Percentiles rank a stretch among this genome's conserved stretches.
Evolutionary conservation across 1,140 invertebrate species (phyloP).

Genomic region (Pseudomyrmex cubaensis): DNA sequence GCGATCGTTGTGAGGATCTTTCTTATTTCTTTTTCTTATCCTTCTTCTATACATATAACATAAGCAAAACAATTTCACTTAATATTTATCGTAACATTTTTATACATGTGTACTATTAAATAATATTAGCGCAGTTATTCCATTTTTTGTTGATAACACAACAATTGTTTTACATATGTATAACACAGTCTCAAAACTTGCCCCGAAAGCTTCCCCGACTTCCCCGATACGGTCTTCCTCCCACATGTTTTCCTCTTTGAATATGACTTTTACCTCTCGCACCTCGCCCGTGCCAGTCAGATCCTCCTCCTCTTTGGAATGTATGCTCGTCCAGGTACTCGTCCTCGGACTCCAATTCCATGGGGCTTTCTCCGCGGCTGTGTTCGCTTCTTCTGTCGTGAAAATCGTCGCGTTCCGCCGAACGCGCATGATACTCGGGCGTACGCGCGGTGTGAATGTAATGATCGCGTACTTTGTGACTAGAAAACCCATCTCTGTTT

Average conservation of each 20-base stretch:
- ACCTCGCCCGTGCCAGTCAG: constrained; percentile 69
- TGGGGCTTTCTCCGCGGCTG: constrained; percentile 76
- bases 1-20: no score
- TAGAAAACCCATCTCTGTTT: constrained; percentile 65
- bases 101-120: constrained; percentile 27
- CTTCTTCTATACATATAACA: no score
- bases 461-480: constrained; percentile 64
- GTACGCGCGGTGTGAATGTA: constrained; percentile 68
- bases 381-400: constrained; percentile 74
- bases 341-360: constrained; percentile 71
- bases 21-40: no score
- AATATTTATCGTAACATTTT: constrained; percentile 1
- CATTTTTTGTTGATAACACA: not conserved
- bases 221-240: constrained; percentile 67
- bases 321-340: constrained; percentile 69
- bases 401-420: constrained; percentile 70
- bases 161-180: not conserved
- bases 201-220: constrained; percentile 71
- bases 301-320: constrained; percentile 65
- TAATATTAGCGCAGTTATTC: not conserved
- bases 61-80: not conserved
- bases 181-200: constrained; percentile 69
- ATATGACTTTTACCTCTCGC: constrained; percentile 68
- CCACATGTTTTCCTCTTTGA: constrained; percentile 66
- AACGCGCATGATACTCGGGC: constrained; percentile 65